Evolutionary conservation across 2,113 vertebrate genomes (phyloP), one percentile per base, ranked within the genome.

Genomic region (Phalacrocorax pelagicus): DNA sequence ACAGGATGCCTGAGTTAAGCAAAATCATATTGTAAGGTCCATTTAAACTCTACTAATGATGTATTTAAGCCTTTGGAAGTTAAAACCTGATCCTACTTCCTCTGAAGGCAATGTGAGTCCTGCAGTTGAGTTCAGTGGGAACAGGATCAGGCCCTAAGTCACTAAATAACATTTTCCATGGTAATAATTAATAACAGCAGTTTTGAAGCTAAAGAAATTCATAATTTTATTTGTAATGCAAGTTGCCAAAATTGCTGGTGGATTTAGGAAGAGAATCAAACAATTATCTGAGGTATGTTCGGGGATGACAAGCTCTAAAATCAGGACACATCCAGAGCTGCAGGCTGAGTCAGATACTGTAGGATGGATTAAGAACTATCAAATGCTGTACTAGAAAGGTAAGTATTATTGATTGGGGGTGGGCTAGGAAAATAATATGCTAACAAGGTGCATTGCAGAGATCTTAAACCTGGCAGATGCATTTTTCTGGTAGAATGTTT

Each of bases 111-210:
- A 34, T 23, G 14, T 2, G 29, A 72, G 55, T 75, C 46, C 81
- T 90, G 65, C 57, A 57, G 19, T 59, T 81, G 24, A 92, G 15
- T 92, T 94, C 30, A n/a, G 34, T 47, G 26, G n/a, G 23, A 93
- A 73, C 36, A 88, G 94, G 51, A 97, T 97, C 5, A 30, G 81
- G 54, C 71, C 78, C 61, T 97, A 97, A 97, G 91, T 96, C 94
- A 93, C 94, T 98, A 98, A 97, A 98, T 96, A 95, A 96, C 32
- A 97, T 97, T 98, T 97, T 97, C 92, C 96, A 97, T 96, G 95
- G 95, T 97, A 94, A 84, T 96, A 97, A 97, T 96, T 97, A 98
- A 87, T 65, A 97, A 89, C 77, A 97, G 96, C 95, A 92, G 83
- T 96, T 96, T 95, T 96, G 42, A 95, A 96, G 94, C 79, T 86